Percentiles rank a stretch among this genome's conserved stretches.
Conservation (phyloP, 2,888 invertebrate species). For the Apotomis turbidana region DNA sequence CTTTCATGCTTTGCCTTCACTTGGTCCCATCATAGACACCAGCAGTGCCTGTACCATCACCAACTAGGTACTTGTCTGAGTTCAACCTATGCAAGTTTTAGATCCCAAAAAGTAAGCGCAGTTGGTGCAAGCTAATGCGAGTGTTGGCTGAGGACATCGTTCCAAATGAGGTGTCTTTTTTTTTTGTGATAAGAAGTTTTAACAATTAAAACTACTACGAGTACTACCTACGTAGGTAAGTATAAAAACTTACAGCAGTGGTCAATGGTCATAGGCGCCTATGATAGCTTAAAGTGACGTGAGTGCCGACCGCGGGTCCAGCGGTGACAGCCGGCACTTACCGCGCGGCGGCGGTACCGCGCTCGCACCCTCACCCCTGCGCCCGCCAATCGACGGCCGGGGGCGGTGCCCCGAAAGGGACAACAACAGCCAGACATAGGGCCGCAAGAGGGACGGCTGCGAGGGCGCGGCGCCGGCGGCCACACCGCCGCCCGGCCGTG, state of each 20-base stretch:
- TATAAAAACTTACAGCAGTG: background rate
- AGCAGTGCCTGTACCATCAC: no score
- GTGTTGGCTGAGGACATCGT: no score
- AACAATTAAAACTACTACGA: no score
- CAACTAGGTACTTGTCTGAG: no score
- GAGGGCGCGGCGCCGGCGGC: constrained; percentile 6
- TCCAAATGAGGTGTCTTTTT: no score
- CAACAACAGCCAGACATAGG: constrained; percentile 18
- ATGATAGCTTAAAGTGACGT: background rate
- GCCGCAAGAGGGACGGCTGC: constrained; percentile 40
- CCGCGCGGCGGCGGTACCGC: constrained; percentile 25
- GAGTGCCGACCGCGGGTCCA: constrained; percentile 25
- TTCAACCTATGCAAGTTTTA: no score
- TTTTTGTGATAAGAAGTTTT: no score
- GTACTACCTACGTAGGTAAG: no score
- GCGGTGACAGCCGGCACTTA: constrained; percentile 14
- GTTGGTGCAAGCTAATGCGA: no score
- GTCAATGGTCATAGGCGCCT: background rate
- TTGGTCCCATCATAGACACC: no score
- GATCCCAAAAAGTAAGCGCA: no score
- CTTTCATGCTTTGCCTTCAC: no score
- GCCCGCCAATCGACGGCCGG: constrained; percentile 54
- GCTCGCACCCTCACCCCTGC: constrained; percentile 45
- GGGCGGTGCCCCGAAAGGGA: constrained; percentile 61
- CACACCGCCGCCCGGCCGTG: background rate